Conservation (phyloP, 35 echinoderm and acorn worm genomes). For the Lytechinus pictus region DNA sequence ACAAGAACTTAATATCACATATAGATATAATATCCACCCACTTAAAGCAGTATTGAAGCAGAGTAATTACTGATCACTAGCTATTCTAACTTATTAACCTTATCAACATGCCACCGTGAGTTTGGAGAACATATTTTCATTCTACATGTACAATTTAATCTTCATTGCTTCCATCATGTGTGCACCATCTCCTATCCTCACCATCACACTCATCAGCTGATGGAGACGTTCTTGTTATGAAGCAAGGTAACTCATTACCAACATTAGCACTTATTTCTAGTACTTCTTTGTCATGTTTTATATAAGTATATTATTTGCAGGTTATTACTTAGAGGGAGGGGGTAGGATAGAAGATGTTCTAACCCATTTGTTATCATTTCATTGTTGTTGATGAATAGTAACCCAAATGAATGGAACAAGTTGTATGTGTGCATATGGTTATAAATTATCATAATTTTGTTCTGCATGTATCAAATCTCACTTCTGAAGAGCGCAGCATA, state of each 20-base stretch:
- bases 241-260: background rate
- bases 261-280: no score
- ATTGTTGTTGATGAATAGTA: no score
- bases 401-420: no score
- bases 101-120: background rate
- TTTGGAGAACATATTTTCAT: background rate
- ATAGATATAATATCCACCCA: background rate
- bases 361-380: no score
- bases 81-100: background rate
- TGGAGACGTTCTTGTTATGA: background rate
- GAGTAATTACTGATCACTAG: background rate
- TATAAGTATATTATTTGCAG: no score
- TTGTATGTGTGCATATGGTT: no score
- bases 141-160: background rate
- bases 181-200: background rate
- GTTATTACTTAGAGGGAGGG: no score
- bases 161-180: background rate
- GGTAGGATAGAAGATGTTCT: no score
- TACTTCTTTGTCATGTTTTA: no score
- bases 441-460: no score
- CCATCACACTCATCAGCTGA: background rate
- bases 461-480: no score
- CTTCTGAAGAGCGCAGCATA: no score
- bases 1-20: background rate
- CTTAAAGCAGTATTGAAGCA: background rate